A percentile compares a stretch with the other conserved stretches of the same genome.
Evolutionary conservation across 2,888 invertebrate genomes (phyloP).

Genomic region (Dolichomitus sp.): DNA sequence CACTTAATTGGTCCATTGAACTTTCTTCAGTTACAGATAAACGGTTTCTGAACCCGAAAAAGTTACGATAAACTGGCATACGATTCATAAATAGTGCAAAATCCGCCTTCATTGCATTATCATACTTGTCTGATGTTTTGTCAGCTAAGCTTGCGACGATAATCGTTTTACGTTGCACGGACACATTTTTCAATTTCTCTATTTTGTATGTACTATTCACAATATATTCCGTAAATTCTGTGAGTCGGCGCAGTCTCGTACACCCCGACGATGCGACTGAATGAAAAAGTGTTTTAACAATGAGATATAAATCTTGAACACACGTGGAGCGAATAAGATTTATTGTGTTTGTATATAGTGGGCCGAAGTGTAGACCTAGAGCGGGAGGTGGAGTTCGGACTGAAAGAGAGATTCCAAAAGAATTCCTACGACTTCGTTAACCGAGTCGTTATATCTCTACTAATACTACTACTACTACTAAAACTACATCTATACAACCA

Average conservation of each 20-base stretch:
- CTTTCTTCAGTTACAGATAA: no score
- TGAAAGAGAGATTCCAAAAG: conserved; percentile 43
- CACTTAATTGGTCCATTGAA: no score
- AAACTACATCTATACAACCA: not conserved
- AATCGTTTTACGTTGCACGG: no score
- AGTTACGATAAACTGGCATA: no score
- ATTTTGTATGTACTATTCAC: no score
- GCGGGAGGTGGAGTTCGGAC: conserved; percentile 7
- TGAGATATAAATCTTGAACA: conserved; percentile 61
- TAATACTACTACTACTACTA: not conserved
- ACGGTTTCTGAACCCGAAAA: no score
- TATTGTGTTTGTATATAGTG: conserved; percentile 51
- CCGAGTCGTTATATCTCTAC: conserved; percentile 52
- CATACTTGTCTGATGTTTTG: no score
- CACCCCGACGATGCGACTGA: conserved; percentile 47
- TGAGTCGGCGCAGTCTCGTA: conserved; percentile 25
- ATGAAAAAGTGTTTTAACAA: conserved; percentile 64
- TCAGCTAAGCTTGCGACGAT: no score
- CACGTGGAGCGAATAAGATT: conserved; percentile 64
- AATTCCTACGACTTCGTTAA: conserved; percentile 59
- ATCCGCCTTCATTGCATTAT: no score
- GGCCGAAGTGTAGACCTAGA: conserved; percentile 22
- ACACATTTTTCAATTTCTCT: no score
- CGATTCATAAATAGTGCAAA: no score
- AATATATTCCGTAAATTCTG: conserved; percentile 51